These are phyloP conservation scores for Diabrotica undecimpunctata DNA, from an alignment of 1,140 invertebrate species.

Conservation along the genomic window DNA sequence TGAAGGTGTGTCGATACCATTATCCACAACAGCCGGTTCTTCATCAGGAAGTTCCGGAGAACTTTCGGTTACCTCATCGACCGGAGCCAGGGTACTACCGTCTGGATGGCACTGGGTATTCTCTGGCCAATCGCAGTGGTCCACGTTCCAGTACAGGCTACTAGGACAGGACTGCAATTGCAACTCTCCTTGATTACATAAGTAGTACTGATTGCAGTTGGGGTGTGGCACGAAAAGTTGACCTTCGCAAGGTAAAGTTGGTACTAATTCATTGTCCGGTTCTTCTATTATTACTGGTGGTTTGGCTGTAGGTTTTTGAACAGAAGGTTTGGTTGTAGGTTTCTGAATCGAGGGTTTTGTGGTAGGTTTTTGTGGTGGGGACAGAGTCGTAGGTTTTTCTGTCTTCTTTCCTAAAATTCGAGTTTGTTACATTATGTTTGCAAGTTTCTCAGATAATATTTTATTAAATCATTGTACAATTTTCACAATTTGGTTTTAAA, in stretches of 20 bases:
- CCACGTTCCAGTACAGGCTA: slow-evolving; percentile 72
- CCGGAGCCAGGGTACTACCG: slow-evolving; percentile 29
- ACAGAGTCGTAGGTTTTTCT: neutral
- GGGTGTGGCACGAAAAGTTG: slow-evolving; percentile 59
- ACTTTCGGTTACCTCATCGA: slow-evolving; percentile 11
- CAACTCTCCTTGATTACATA: slow-evolving; percentile 70
- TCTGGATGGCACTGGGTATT: slow-evolving; percentile 58
- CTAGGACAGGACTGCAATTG: slow-evolving; percentile 64
- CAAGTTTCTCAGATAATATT: too few species aligned
- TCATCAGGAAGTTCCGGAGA: slow-evolving; percentile 1
- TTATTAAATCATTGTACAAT: too few species aligned
- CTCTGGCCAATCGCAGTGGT: slow-evolving; percentile 76
- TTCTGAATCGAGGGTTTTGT: neutral
- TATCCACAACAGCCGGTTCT: slow-evolving; percentile 21
- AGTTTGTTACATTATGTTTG: too few species aligned
- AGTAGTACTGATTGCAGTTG: slow-evolving; percentile 76
- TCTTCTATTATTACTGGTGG: neutral
- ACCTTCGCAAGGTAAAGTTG: slow-evolving; percentile 51
- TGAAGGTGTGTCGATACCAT: slow-evolving; percentile 9
- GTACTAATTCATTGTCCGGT: neutral
- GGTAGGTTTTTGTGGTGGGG: neutral
- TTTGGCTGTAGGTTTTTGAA: neutral
- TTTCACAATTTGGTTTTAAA: too few species aligned
- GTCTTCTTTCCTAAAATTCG: neutral
- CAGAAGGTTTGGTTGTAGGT: neutral